phyloP scores from a whole-genome alignment of 2,888 invertebrate species.

The Sinopyrophorus schimmeli region DNA sequence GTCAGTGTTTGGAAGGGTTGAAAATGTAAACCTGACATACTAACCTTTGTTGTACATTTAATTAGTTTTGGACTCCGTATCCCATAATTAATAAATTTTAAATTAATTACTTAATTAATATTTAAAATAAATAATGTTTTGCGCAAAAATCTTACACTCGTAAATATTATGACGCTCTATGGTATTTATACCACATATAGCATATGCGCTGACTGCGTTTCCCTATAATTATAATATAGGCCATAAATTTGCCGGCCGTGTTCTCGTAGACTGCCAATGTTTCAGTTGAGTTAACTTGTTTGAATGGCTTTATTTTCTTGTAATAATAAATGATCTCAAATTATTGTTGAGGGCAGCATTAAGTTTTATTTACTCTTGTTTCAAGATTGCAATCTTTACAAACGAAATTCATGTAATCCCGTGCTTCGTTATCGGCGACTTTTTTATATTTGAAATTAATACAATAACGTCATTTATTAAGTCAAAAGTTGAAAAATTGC shows the following conservation, averaged over 20 bases:
- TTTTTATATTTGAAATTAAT: too few relatives aligned
- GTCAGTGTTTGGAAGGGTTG: constrained; percentile 30
- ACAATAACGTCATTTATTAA: too few relatives aligned
- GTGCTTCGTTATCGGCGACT: constrained; percentile 7
- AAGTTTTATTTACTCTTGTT: constrained; percentile 25
- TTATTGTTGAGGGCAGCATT: constrained; percentile 47
- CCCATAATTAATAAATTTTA: too few relatives aligned
- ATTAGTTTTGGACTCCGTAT: too few relatives aligned
- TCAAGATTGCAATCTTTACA: constrained; percentile 18
- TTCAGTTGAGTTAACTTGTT: constrained; percentile 44
- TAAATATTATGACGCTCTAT: constrained; percentile 14
- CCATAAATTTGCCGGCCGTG: constrained; percentile 48
- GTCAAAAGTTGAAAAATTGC: too few relatives aligned
- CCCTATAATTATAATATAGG: constrained; percentile 51
- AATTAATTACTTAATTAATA: too few relatives aligned
- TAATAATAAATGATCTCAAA: constrained; percentile 46
- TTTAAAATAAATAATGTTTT: too few relatives aligned
- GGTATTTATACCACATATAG: constrained; percentile 28
- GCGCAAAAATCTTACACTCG: too few relatives aligned
- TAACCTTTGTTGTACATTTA: constrained; percentile 19
- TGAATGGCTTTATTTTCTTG: constrained; percentile 53
- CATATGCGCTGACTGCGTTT: constrained; percentile 37
- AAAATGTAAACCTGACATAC: constrained; percentile 25
- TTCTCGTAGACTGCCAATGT: constrained; percentile 46
- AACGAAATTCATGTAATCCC: constrained; percentile 15